Base-by-base conservation (phyloP, 2,113 vertebrate species). In the Orthonyx spaldingii region DNA sequence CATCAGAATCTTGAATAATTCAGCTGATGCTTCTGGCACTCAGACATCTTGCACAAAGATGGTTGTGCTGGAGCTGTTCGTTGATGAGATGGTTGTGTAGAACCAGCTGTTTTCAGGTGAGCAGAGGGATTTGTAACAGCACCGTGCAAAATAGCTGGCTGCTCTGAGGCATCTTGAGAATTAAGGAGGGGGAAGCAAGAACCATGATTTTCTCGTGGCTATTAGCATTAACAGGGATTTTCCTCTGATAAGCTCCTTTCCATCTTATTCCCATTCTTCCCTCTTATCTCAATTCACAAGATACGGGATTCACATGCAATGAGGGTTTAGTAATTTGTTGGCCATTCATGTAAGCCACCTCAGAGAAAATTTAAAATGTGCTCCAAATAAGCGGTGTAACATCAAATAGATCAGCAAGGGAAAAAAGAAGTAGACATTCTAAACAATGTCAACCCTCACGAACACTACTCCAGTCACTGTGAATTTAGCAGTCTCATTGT, bases 161-260 rank as follows among this genome's bases (percentile, higher is more conserved):
- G 47, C 37, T 88, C 49, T 8, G 26, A 85, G 49, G 46, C 3
- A 7, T 80, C n/a, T 77, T 69, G 41, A 76, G 79, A 96, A 95
- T 95, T 94, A 93, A 56, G 64, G 32, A 87, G 42, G 41, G 21
- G 60, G 66, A 87, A 92, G 50, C 28, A 77, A 55, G 32, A 81
- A 85, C 44, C 47, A 27, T 63, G 41, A 76, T 93, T 97, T 95
- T 70, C 60, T 89, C 22, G 3, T 79, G 78, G 87, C 75, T 95
- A 49, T 93, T 65, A 72, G 90, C 46, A 87, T 94, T 97, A 96
- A 91, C n/a, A 44, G n/a, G 65, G 78, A 92, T 96, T 94, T 96
- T 71, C 68, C 69, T 93, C 57, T 82, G 61, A 82, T 90, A 94
- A 92, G 42, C 42, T 81, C 46, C 85, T 96, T 94, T 96, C 59